Conservation (phyloP, 2,113 vertebrate species). For the Lophius piscatorius region DNA sequence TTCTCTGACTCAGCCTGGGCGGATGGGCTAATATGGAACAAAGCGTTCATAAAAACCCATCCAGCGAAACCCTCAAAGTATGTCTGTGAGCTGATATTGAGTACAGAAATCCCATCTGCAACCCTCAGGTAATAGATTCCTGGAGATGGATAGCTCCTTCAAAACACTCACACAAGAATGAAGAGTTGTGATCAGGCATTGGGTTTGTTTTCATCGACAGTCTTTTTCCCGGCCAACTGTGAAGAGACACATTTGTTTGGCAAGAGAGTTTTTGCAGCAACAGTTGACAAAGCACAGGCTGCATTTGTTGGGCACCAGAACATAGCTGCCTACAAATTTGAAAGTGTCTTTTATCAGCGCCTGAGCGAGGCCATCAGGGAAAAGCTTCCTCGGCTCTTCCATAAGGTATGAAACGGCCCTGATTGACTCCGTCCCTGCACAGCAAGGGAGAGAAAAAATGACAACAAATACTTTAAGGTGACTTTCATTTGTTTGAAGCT, state of each 20-base stretch:
- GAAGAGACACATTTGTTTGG: not conserved
- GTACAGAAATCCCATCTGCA: too few relatives aligned
- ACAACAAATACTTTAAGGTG: slow-evolving; percentile 5
- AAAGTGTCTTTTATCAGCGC: slow-evolving; percentile 17
- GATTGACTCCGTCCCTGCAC: slow-evolving; percentile 1
- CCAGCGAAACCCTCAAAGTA: too few relatives aligned
- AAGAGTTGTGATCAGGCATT: not conserved
- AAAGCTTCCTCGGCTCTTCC: slow-evolving; percentile 11
- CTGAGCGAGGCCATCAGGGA: slow-evolving; percentile 6
- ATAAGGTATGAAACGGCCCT: slow-evolving; percentile 2
- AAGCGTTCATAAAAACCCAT: too few relatives aligned
- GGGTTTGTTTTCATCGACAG: not conserved
- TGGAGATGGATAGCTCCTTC: not conserved
- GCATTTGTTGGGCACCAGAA: slow-evolving; percentile 9
- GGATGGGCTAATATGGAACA: too few relatives aligned
- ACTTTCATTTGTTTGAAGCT: slow-evolving; percentile 35
- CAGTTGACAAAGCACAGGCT: slow-evolving; percentile 1
- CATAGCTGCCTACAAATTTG: slow-evolving; percentile 14
- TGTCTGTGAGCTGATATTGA: too few relatives aligned
- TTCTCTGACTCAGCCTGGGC: too few relatives aligned
- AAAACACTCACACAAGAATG: not conserved
- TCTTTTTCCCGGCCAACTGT: slow-evolving; percentile 17
- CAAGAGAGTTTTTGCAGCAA: not conserved
- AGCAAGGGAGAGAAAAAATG: slow-evolving; percentile 15
- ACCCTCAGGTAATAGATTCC: not conserved